Evolutionary conservation across 1,140 invertebrate genomes (phyloP).

Genomic region (Babylonia areolata): DNA sequence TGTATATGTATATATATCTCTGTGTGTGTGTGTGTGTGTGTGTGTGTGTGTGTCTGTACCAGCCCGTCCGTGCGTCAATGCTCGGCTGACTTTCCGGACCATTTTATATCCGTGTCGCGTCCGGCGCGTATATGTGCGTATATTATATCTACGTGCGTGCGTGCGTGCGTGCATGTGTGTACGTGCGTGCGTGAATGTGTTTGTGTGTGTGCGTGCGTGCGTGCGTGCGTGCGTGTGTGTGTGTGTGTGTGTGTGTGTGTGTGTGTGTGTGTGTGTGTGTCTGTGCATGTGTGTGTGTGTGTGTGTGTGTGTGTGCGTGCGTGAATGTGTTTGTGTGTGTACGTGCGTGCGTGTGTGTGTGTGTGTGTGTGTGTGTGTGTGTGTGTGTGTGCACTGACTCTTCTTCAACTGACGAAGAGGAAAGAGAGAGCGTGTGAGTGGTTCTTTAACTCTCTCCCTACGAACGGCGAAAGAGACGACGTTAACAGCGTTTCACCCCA

Average conservation of each 20-base stretch:
- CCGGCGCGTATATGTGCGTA: too few species aligned
- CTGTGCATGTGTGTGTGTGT: constrained; percentile 15
- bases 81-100: too few species aligned
- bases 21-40: too few species aligned
- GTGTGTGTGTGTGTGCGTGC: constrained; percentile 22
- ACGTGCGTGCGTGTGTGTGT: constrained; percentile 23
- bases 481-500: too few species aligned
- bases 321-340: constrained; percentile 29
- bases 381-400: constrained; percentile 28
- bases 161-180: background rate
- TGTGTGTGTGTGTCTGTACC: too few species aligned
- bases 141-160: too few species aligned
- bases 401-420: too few species aligned
- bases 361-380: constrained; percentile 24
- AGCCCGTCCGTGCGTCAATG: too few species aligned
- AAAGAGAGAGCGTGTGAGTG: constrained; percentile 18
- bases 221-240: background rate
- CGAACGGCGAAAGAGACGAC: too few species aligned
- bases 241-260: background rate
- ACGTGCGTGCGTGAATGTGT: constrained; percentile 7
- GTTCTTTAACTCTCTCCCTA: too few species aligned
- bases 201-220: background rate
- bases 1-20: too few species aligned
- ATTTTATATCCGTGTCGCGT: too few species aligned
- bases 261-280: constrained; percentile 23